phyloP scores from a whole-genome alignment of 2,797 vertebrate genomes.

The Acanthurus lineatus region DNA sequence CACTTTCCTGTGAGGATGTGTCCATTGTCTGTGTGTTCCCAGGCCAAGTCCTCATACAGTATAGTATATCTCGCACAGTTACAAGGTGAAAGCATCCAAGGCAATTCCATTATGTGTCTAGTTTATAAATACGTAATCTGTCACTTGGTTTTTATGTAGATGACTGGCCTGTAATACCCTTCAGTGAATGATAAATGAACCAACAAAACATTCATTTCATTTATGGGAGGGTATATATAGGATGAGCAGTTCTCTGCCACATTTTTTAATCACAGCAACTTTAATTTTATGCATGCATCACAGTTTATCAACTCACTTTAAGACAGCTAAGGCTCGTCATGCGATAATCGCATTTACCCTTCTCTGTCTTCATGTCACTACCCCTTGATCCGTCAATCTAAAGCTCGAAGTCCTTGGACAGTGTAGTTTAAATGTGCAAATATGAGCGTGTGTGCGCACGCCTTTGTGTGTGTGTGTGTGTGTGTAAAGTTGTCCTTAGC shows the following conservation, averaged over 20 bases:
- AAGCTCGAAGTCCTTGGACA: slow-evolving; percentile 60
- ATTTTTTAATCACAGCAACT: slow-evolving; percentile 76
- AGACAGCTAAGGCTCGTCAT: slow-evolving; percentile 65
- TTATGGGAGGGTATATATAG: slow-evolving; percentile 52
- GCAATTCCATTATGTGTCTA: slow-evolving; percentile 62
- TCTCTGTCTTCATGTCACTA: slow-evolving; percentile 56
- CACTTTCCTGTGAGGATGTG: not conserved
- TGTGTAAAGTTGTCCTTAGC: slow-evolving; percentile 62
- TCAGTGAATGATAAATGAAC: slow-evolving; percentile 78
- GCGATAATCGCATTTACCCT: slow-evolving; percentile 75
- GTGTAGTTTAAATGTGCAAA: slow-evolving; percentile 50
- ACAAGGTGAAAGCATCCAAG: slow-evolving; percentile 51
- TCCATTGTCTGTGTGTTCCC: slow-evolving; percentile 3
- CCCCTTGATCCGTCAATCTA: slow-evolving; percentile 69
- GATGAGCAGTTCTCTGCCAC: slow-evolving; percentile 47
- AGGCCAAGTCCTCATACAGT: not conserved
- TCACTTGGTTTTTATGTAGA: slow-evolving; percentile 67
- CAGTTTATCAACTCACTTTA: slow-evolving; percentile 76
- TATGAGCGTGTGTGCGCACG: slow-evolving; percentile 28
- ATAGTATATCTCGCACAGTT: slow-evolving; percentile 35
- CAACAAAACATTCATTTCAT: slow-evolving; percentile 72
- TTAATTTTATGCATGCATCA: slow-evolving; percentile 69
- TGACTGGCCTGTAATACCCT: slow-evolving; percentile 65
- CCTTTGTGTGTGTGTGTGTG: slow-evolving; percentile 37
- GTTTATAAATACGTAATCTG: slow-evolving; percentile 67